Percentiles rank a stretch among this genome's conserved stretches.
Conservation (phyloP, 2,888 invertebrate genomes). For the Mesochorus sp. region DNA sequence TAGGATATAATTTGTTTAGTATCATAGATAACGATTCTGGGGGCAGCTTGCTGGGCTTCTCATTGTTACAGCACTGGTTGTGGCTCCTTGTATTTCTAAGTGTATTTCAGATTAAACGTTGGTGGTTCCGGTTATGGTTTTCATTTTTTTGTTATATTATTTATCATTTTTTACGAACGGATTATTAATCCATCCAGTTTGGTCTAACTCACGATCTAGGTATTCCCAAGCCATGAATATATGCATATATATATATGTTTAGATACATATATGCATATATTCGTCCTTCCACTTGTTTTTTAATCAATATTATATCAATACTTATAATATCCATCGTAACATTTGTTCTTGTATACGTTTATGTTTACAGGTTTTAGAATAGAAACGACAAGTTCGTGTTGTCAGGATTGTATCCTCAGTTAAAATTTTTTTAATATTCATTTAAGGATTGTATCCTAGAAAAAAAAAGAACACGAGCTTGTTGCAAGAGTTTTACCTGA, state of each 20-base stretch:
- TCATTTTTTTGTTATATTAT: conserved; percentile 16
- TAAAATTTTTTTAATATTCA: not conserved
- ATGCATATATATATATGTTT: not conserved
- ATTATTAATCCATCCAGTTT: conserved; percentile 49
- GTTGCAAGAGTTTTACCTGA: conserved; percentile 46
- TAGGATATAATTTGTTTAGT: conserved; percentile 47
- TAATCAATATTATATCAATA: conserved; percentile 33
- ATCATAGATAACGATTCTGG: conserved; percentile 49
- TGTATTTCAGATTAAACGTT: conserved; percentile 78
- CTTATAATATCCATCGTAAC: conserved; percentile 41
- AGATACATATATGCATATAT: too few relatives aligned
- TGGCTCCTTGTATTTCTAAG: conserved; percentile 75
- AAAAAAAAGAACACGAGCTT: conserved; percentile 21
- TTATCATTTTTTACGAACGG: conserved; percentile 39
- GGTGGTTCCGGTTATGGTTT: conserved; percentile 72
- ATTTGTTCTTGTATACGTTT: conserved; percentile 50
- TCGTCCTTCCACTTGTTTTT: conserved; percentile 46
- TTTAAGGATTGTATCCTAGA: not conserved
- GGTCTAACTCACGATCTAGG: conserved; percentile 69
- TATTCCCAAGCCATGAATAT: conserved; percentile 32
- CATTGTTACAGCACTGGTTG: conserved; percentile 79
- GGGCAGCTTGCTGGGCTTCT: conserved; percentile 78
- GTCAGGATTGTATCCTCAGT: not conserved
- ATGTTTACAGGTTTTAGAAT: conserved; percentile 61
- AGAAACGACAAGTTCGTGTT: conserved; percentile 48